Conservation (phyloP, 2,888 invertebrate genomes). For the Amiota minor region DNA sequence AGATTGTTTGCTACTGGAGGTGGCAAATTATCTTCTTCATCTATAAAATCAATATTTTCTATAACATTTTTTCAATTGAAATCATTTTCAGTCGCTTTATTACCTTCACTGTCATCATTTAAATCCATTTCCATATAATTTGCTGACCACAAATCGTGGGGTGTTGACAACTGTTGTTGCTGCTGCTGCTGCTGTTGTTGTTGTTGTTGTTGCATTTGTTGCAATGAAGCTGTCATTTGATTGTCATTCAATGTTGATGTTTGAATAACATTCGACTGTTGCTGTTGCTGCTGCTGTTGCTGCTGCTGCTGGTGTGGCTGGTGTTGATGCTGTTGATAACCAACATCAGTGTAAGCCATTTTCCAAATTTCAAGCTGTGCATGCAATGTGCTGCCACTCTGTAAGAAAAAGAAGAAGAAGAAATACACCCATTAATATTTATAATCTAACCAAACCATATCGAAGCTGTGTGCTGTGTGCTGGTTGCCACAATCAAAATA, state of each 20-base stretch:
- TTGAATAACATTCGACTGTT: conserved; percentile 5
- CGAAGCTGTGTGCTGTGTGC: conserved; percentile 40
- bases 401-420: conserved; percentile 56
- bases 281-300: conserved; percentile 33
- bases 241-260: conserved; percentile 6
- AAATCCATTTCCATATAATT: conserved; percentile 59
- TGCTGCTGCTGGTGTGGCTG: conserved; percentile 7
- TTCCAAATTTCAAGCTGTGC: conserved; percentile 95
- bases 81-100: conserved; percentile 35
- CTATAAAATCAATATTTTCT: conserved; percentile 57
- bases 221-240: background rate
- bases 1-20: conserved; percentile 20
- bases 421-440: conserved; percentile 1
- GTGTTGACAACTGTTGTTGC: background rate
- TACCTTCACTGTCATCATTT: conserved; percentile 68
- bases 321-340: conserved; percentile 66
- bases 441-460: conserved; percentile 43
- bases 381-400: conserved; percentile 89
- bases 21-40: conserved; percentile 74
- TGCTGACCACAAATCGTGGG: conserved; percentile 53
- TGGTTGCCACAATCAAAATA: conserved; percentile 8
- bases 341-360: conserved; percentile 79
- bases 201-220: conserved; percentile 33
- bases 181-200: conserved; percentile 13
- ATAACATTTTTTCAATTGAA: background rate